Conservation (phyloP, 2,113 vertebrate species). For the Rhodinocichla rosea region DNA sequence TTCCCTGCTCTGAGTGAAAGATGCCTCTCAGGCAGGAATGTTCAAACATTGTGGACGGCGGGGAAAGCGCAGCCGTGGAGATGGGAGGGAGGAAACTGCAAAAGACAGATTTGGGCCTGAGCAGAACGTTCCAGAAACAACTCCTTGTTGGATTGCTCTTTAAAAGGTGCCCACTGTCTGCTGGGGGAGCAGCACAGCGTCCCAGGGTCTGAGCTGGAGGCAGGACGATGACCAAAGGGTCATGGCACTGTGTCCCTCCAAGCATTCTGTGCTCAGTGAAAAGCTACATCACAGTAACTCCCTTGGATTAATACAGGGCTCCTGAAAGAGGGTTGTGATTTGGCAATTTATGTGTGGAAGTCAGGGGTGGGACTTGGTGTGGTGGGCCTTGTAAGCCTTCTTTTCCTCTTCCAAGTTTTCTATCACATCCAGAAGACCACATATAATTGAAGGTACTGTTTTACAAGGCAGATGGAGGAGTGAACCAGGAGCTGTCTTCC, state of each 20-base stretch:
- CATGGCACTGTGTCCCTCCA: rapidly evolving
- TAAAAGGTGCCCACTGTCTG: not conserved
- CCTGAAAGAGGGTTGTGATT: not conserved
- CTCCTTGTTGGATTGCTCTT: not conserved
- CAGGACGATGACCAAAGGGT: rapidly evolving
- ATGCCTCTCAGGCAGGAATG: rapidly evolving
- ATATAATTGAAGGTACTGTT: not conserved
- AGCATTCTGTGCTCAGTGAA: not conserved
- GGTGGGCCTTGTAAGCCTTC: not conserved
- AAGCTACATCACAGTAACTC: not conserved
- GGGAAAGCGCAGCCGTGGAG: rapidly evolving
- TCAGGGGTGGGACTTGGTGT: not conserved
- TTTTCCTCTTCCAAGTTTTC: not conserved
- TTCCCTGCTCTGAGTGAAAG: not conserved
- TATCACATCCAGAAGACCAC: rapidly evolving
- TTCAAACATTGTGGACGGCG: rapidly evolving
- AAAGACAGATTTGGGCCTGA: not conserved
- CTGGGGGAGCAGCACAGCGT: not conserved
- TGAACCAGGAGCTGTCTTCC: not conserved
- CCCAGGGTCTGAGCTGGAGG: rapidly evolving
- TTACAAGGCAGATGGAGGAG: not conserved
- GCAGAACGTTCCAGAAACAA: rapidly evolving
- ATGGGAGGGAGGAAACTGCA: not conserved
- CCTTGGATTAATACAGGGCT: not conserved
- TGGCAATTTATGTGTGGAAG: not conserved